A percentile compares a stretch with the other conserved stretches of the same genome.
These are phyloP conservation scores for Microtus oregoni DNA, from an alignment of 2,113 vertebrate genomes.

Conservation along the genomic window DNA sequence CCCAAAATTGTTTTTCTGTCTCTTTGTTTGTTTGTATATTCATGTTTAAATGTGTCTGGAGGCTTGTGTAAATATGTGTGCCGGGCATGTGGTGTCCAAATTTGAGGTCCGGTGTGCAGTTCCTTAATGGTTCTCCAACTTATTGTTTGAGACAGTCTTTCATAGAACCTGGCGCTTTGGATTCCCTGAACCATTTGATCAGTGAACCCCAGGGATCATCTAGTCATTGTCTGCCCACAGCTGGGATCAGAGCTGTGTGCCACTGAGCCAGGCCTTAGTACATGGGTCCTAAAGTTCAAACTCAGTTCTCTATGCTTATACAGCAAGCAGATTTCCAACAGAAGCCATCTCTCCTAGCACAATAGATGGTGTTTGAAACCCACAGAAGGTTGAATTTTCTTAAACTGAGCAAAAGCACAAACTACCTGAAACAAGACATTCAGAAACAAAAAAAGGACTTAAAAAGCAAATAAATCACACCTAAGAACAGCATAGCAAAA, in stretches of 20 bases:
- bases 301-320: not conserved
- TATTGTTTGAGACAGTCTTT: not conserved
- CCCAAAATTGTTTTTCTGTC: not conserved
- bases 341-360: no score
- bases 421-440: not conserved
- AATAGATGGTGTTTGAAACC: not conserved
- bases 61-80: not conserved
- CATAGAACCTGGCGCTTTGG: not conserved
- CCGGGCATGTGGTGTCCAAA: not conserved
- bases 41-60: not conserved
- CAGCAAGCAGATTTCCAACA: not conserved
- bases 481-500: not conserved
- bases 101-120: not conserved
- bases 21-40: not conserved
- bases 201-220: not conserved
- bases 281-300: not conserved
- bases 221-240: not conserved
- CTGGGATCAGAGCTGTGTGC: not conserved
- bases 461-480: not conserved
- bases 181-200: no score
- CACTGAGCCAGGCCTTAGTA: not conserved
- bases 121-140: not conserved
- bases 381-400: not conserved
- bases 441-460: not conserved
- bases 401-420: not conserved